Percentiles rank a stretch among this genome's conserved stretches.
These are phyloP conservation scores for Drosophila engyochracea DNA, from an alignment of 2,888 invertebrate species.

Conservation along the genomic window DNA sequence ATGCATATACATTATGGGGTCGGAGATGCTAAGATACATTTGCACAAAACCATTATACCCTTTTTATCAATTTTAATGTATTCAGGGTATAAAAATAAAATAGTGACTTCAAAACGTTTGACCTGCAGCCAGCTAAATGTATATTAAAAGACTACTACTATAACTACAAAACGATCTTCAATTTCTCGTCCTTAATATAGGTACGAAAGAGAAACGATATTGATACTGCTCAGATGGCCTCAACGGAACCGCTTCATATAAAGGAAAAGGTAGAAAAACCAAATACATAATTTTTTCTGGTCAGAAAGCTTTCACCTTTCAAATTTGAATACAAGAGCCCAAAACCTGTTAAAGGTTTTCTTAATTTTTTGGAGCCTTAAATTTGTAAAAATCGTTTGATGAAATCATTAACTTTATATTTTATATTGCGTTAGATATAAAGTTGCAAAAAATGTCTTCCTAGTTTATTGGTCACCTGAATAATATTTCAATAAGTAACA, in stretches of 20 bases:
- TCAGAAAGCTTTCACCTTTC: background rate
- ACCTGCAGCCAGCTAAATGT: background rate
- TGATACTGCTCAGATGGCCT: conserved; percentile 88
- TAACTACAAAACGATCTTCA: background rate
- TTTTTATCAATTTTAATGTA: too few relatives aligned
- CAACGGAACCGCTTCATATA: conserved; percentile 88
- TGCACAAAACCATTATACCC: too few relatives aligned
- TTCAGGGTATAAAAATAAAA: background rate
- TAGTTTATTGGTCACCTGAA: background rate
- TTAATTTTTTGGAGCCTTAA: background rate
- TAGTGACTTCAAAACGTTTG: background rate
- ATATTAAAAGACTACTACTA: background rate
- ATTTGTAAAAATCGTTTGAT: background rate
- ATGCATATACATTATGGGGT: too few relatives aligned
- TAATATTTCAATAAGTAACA: background rate
- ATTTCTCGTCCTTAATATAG: conserved; percentile 79
- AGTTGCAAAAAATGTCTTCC: background rate
- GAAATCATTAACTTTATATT: background rate
- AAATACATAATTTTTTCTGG: background rate
- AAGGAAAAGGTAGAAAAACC: conserved; percentile 84
- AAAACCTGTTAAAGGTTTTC: background rate
- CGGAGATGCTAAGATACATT: too few relatives aligned
- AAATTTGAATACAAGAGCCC: background rate
- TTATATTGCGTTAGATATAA: background rate
- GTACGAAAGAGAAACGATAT: conserved; percentile 88